These are phyloP conservation scores for Acanthosepion esculentum DNA, from an alignment of 2,888 invertebrate species.

Conservation along the genomic window DNA sequence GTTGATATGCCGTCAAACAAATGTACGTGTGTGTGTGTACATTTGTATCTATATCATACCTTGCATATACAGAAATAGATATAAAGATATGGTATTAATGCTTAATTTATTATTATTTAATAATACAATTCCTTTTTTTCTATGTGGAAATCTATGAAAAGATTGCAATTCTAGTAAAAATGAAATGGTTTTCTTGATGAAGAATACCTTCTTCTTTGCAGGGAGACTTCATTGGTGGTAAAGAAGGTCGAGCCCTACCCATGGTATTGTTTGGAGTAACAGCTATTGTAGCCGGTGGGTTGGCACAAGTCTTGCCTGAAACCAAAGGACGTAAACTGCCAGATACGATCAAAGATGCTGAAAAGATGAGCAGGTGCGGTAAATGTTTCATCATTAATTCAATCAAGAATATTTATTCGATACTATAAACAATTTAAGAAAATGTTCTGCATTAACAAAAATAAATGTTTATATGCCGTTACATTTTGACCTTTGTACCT, in stretches of 20 bases:
- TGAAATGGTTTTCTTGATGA: background rate
- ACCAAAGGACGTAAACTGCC: conserved; percentile 39
- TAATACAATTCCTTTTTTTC: too few relatives aligned
- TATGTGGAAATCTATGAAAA: background rate
- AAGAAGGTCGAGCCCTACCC: background rate
- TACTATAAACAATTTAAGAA: too few relatives aligned
- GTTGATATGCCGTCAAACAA: too few relatives aligned
- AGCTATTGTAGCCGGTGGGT: background rate
- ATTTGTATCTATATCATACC: too few relatives aligned
- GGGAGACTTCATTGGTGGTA: conserved; percentile 43
- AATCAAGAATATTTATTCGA: too few relatives aligned
- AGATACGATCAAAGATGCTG: conserved; percentile 37
- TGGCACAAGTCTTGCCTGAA: background rate
- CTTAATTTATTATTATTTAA: too few relatives aligned
- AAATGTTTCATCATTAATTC: background rate
- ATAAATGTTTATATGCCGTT: too few relatives aligned
- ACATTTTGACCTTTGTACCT: too few relatives aligned
- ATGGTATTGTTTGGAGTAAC: background rate
- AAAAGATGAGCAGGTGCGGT: background rate
- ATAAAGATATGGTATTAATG: too few relatives aligned
- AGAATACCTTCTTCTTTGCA: background rate
- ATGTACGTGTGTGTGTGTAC: too few relatives aligned
- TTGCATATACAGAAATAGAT: too few relatives aligned
- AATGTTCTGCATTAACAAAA: too few relatives aligned
- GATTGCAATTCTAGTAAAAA: background rate